Conservation (phyloP, 2,113 vertebrate species). For the Microcebus murinus region DNA sequence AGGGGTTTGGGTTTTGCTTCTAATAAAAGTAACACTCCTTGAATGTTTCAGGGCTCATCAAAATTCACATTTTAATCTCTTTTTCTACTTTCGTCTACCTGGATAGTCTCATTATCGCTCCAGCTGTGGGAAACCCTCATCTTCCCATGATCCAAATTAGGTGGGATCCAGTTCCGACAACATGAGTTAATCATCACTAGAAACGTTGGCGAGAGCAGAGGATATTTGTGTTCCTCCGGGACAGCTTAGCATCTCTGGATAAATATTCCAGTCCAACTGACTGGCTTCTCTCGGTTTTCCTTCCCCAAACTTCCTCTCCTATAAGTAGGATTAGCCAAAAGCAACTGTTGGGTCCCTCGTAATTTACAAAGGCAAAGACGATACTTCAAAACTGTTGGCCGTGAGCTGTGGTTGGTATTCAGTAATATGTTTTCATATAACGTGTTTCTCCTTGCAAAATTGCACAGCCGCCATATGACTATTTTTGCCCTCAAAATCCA, state of each 20-base stretch:
- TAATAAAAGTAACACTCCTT: conserved; percentile 1
- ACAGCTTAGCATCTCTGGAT: conserved; percentile 52
- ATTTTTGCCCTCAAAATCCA: neutral
- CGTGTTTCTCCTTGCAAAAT: neutral
- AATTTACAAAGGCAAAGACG: neutral
- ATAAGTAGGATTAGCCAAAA: neutral
- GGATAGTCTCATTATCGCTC: neutral
- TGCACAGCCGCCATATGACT: neutral
- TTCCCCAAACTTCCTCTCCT: conserved; percentile 58
- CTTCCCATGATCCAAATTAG: neutral
- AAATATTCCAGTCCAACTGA: conserved; percentile 41
- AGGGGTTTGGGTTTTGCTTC: neutral
- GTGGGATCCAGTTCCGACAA: conserved; percentile 37
- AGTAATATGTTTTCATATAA: neutral
- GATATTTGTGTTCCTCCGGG: conserved; percentile 57
- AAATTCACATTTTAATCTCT: neutral
- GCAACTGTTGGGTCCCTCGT: conserved; percentile 8
- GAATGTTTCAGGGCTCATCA: neutral
- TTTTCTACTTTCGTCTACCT: conserved; percentile 10
- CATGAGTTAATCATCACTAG: conserved; percentile 56
- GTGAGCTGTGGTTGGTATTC: neutral
- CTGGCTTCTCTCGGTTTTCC: conserved; percentile 12
- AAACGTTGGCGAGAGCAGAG: conserved; percentile 45
- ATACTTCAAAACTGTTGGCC: conserved; percentile 17
- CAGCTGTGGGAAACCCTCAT: conserved; percentile 38